A percentile compares a stretch with the other conserved stretches of the same genome.
These are phyloP conservation scores for Meganola albula DNA, from an alignment of 2,888 invertebrate genomes.

Conservation along the genomic window DNA sequence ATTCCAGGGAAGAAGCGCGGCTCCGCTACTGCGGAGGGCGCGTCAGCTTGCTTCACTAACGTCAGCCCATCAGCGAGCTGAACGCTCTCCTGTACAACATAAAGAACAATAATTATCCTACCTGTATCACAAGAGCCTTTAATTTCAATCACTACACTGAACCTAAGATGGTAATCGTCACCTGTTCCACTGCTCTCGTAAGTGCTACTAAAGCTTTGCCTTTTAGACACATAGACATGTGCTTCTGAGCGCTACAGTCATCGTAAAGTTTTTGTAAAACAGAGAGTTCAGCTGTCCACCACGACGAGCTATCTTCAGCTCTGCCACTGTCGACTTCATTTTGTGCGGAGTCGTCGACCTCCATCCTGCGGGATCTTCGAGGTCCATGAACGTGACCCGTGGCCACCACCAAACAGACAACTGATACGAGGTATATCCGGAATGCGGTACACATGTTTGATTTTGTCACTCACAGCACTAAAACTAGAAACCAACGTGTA, in stretches of 20 bases:
- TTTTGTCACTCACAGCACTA: conserved; percentile 61
- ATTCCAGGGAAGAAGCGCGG: conserved; percentile 76
- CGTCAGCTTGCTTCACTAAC: conserved; percentile 77
- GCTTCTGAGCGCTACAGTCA: conserved; percentile 79
- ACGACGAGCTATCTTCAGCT: conserved; percentile 71
- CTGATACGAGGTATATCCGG: conserved; percentile 66
- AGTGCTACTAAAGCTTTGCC: conserved; percentile 79
- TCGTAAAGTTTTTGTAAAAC: conserved; percentile 80
- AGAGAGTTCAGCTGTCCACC: conserved; percentile 77
- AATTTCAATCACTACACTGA: conserved; percentile 11
- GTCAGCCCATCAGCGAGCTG: conserved; percentile 79
- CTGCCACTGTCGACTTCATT: conserved; percentile 73
- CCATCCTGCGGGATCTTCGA: conserved; percentile 66
- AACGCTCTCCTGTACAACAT: conserved; percentile 74
- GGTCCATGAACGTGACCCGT: conserved; percentile 64
- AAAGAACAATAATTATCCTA: conserved; percentile 44
- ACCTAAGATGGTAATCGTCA: conserved; percentile 39
- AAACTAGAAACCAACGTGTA: conserved; percentile 59
- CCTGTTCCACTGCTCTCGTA: conserved; percentile 79
- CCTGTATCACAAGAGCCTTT: conserved; percentile 30
- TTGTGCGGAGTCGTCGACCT: conserved; percentile 52
- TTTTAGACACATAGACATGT: conserved; percentile 79
- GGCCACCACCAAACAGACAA: conserved; percentile 60
- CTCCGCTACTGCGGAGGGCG: conserved; percentile 73
- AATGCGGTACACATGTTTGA: conserved; percentile 65